A percentile compares a stretch with the other conserved stretches of the same genome.
Conservation (phyloP, 2,113 vertebrate species). For the Corynorhinus townsendii region DNA sequence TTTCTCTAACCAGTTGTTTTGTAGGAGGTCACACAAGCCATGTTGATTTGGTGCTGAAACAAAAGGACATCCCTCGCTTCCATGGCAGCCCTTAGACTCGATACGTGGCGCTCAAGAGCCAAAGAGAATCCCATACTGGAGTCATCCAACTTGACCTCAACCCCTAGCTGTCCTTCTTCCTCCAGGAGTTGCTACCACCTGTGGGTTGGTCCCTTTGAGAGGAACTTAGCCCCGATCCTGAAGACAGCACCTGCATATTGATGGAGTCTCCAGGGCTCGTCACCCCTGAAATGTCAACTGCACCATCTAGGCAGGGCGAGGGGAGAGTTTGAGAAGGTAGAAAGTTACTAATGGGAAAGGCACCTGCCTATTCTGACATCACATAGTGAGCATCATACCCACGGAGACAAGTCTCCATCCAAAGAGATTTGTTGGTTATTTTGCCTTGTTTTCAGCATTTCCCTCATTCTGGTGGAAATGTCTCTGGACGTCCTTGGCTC, state of each 20-base stretch:
- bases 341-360: not conserved
- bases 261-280: not conserved
- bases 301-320: not conserved
- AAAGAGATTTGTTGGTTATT: not conserved
- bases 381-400: not conserved
- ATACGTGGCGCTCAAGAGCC: not conserved
- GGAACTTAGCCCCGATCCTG: not conserved
- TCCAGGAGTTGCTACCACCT: not conserved
- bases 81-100: not conserved
- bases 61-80: not conserved
- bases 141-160: not conserved
- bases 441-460: not conserved
- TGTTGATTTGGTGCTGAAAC: conserved; percentile 41
- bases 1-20: not conserved
- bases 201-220: not conserved
- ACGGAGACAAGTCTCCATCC: not conserved
- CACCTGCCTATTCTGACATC: not conserved
- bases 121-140: not conserved
- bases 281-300: not conserved
- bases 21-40: not conserved
- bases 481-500: not conserved
- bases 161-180: not conserved
- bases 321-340: not conserved
- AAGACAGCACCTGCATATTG: not conserved
- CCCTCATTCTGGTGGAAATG: not conserved